Percentiles rank a stretch among this genome's conserved stretches.
Conservation (phyloP, 1,140 invertebrate species). For the Zaprionus camerounensis region DNA sequence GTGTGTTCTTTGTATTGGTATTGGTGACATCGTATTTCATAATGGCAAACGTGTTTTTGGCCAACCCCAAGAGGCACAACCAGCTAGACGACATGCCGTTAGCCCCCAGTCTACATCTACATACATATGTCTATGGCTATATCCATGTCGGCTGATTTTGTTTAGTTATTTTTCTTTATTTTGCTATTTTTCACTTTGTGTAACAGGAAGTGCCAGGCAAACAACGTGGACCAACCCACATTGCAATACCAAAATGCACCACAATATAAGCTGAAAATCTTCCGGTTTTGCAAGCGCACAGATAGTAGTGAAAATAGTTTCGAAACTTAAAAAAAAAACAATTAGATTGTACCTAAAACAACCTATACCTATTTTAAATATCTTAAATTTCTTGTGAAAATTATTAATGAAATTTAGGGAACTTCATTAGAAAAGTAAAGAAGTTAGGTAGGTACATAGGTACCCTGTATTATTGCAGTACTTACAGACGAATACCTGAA, state of each 20-base stretch:
- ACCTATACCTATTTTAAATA: too few relatives aligned
- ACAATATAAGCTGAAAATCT: slow-evolving; percentile 52
- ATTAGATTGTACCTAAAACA: too few relatives aligned
- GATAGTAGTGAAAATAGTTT: background rate
- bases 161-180: slow-evolving; percentile 13
- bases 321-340: background rate
- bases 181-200: slow-evolving; percentile 35
- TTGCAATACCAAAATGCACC: slow-evolving; percentile 49
- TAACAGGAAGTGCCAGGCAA: slow-evolving; percentile 72
- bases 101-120: slow-evolving; percentile 30
- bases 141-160: slow-evolving; percentile 22
- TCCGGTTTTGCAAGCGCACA: slow-evolving; percentile 60
- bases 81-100: slow-evolving; percentile 70
- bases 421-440: background rate
- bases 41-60: slow-evolving; percentile 74
- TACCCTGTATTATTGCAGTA: background rate
- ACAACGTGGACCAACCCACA: slow-evolving; percentile 68
- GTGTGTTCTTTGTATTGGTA: slow-evolving; percentile 44
- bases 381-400: background rate
- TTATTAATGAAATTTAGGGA: background rate
- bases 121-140: slow-evolving; percentile 49
- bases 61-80: slow-evolving; percentile 60
- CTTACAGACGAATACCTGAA: background rate
- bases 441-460: background rate
- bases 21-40: slow-evolving; percentile 77